Base-by-base conservation (phyloP, 2,888 invertebrate genomes). In the Tachina fera region DNA sequence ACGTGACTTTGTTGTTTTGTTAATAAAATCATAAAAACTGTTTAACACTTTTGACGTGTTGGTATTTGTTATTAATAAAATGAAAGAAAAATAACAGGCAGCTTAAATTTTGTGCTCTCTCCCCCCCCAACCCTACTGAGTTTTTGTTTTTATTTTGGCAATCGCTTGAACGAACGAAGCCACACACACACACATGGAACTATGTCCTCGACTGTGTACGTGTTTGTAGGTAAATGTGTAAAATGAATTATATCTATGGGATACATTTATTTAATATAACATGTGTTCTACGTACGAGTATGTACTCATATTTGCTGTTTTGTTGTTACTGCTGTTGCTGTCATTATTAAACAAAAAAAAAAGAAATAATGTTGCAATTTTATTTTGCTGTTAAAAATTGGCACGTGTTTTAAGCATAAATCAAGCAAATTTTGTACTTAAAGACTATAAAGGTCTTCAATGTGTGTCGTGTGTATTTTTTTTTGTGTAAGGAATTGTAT, bases 1-100 rank as follows among this genome's bases (percentile, higher is more conserved):
- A 89, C 89, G 89, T 89, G 89, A 89, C 89, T 89, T 85, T 89
- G 88, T 88, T 88, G 88, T 88, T 88, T 88, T 89, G 88, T 89
- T 89, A 89, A 89, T 89, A 88, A 87, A 86, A 88, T 89, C 88
- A 88, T 88, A 89, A 89, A 89, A 89, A 86, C 86, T 87, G 86
- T 87, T 88, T 88, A 87, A 87, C 88, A 87, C 87, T 88, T 87
- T 84, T 88, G 87, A 87, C 88, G 88, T 88, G 87, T 86, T 61
- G 86, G 87, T 87, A 87, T 88, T 87, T 88, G 86, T 88, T 88
- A 87, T 87, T 87, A 87, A 86, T 87, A 87, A 86, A 77, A 86
- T 31, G 6, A 31, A 31, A 6, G 6, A 31, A 85, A 86, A 83
- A 82, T 84, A 79, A 81, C 49, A 74, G 74, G 51, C 58, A 60